These are phyloP conservation scores for Eustalomyia histrio DNA, from an alignment of 2,888 invertebrate species.

Conservation along the genomic window DNA sequence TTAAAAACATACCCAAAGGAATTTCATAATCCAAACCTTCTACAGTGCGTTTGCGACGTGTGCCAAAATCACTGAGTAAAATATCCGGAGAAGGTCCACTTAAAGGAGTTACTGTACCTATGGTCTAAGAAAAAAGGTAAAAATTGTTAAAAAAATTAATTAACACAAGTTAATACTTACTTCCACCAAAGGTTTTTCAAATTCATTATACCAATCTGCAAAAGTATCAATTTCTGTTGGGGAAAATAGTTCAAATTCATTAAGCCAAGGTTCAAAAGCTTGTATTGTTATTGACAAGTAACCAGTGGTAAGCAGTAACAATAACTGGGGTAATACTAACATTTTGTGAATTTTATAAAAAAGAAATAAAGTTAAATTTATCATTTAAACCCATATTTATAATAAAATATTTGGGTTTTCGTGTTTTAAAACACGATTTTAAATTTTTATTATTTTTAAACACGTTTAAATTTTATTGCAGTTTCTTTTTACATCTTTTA, in stretches of 20 bases:
- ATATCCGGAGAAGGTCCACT: slow-evolving; percentile 30
- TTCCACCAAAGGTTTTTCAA: neutral
- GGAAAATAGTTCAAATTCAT: no score
- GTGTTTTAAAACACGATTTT: neutral
- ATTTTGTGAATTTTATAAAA: neutral
- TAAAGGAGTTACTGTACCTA: slow-evolving; percentile 23
- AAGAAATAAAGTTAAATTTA: neutral
- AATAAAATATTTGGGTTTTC: neutral
- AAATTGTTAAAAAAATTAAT: no score
- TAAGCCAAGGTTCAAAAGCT: neutral
- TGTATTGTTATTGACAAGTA: neutral
- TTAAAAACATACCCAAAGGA: slow-evolving; percentile 34
- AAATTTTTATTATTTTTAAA: neutral
- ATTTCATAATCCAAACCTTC: slow-evolving; percentile 33
- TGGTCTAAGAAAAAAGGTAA: slow-evolving; percentile 11
- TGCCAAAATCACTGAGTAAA: neutral
- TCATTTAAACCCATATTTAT: neutral
- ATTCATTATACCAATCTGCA: neutral
- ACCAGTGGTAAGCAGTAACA: neutral
- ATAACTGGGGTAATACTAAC: neutral
- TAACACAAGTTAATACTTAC: neutral
- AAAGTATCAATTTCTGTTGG: no score
- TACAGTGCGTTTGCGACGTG: slow-evolving; percentile 12
- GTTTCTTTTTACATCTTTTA: neutral
- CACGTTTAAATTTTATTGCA: neutral